Base-by-base conservation (phyloP, 2,888 invertebrate species). In the Sphaerophoria taeniata region DNA sequence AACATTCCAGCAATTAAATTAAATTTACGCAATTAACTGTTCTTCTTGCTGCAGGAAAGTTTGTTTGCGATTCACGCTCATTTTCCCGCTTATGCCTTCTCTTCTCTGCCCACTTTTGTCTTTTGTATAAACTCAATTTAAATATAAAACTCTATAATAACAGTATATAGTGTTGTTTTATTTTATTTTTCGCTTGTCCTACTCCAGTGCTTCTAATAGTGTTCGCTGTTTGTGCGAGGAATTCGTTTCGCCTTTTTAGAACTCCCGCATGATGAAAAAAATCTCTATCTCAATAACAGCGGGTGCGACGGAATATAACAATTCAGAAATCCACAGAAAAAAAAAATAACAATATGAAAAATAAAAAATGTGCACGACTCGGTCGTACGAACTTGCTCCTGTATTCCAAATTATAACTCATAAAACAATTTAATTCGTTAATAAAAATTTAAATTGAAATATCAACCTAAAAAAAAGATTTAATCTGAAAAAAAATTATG, bases 1-100 rank as follows among this genome's bases (percentile, higher is more conserved):
- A 73, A 69, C 16, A 83, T 78, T 73, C 73, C 77, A 72, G 11
- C 74, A 84, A 84, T 84, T 79, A 84, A 84, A 79, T 79, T 67
- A 75, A 79, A 75, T 84, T 71, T 43, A 67, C 71, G 71, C 83
- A 79, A 79, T 84, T 75, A 84, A 84, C 74, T 75, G 58, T 5
- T 67, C 49, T n/a, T n/a, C n/a, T 34, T 56, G 14, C 56, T 73
- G 77, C 9, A 36, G 53, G 16, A n/a, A 56, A 49, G 61, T 43
- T 47, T 53, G 61, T 58, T 12, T 31, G 36, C 63, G n/a, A n/a
- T n/a, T n/a, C n/a, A n/a, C n/a, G n/a, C n/a, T n/a, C n/a, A n/a
- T n/a, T n/a, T n/a, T n/a, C n/a, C n/a, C n/a, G 5, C 56, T 7
- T 47, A 24, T 36, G 34, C 60, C 55, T 3, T 16, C 39, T 31